Evolutionary conservation across 2,888 invertebrate genomes (phyloP).

Genomic region (Philhelius pedissequus): DNA sequence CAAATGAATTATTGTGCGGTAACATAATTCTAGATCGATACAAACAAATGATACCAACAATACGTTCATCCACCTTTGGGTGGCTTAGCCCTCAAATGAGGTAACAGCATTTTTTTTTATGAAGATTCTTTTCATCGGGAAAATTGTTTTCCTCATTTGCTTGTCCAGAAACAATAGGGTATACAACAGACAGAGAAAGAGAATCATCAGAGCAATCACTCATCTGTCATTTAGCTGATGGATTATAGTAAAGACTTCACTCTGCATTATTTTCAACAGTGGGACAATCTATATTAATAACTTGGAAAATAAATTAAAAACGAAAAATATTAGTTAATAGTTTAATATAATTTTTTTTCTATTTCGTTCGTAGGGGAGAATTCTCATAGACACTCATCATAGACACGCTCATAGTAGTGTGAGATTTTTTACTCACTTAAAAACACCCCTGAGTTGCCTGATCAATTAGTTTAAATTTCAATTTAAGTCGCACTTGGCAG

Average conservation of each 20-base stretch:
- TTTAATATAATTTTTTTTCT: too few relatives aligned
- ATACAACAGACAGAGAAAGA: conserved; percentile 1
- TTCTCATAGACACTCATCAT: too few relatives aligned
- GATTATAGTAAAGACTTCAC: conserved; percentile 32
- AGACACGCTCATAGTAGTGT: too few relatives aligned
- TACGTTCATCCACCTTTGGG: conserved; percentile 31
- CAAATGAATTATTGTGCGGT: conserved; percentile 2
- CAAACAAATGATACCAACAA: conserved; percentile 46
- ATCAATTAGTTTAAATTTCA: too few relatives aligned
- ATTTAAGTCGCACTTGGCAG: too few relatives aligned
- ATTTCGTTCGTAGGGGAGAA: too few relatives aligned
- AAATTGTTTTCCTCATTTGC: conserved; percentile 28
- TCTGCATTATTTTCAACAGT: neutral
- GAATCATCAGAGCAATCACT: conserved; percentile 57
- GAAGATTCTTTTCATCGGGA: neutral
- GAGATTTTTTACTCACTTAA: too few relatives aligned
- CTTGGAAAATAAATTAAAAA: neutral
- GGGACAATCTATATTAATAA: neutral
- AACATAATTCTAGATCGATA: conserved; percentile 56
- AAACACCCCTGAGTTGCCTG: too few relatives aligned
- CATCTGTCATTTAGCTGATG: conserved; percentile 45
- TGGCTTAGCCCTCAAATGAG: neutral
- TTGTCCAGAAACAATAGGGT: conserved; percentile 33
- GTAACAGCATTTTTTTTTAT: neutral
- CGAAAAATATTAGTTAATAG: too few relatives aligned